phyloP scores from a whole-genome alignment of 2,888 invertebrate species.

The Coelopa pilipes region DNA sequence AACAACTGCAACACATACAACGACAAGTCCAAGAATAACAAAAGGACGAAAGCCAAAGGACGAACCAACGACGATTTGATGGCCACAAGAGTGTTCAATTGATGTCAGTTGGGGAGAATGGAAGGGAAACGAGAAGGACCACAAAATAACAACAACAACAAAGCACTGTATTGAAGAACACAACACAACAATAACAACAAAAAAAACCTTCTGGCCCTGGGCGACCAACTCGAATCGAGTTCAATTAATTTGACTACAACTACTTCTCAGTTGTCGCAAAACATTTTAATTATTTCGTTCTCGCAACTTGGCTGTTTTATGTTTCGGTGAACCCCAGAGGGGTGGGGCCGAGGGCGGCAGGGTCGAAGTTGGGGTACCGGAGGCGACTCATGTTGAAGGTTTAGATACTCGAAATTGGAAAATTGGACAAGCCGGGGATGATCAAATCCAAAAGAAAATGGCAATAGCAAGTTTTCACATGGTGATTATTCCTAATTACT shows the following conservation, averaged over 20 bases:
- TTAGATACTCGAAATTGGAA: no score
- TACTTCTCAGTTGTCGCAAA: slow-evolving; percentile 23
- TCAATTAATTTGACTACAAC: slow-evolving; percentile 31
- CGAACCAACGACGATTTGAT: background rate
- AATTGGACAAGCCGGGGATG: no score
- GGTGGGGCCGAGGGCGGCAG: no score
- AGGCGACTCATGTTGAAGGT: no score
- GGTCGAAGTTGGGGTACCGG: no score
- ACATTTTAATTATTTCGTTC: slow-evolving; percentile 28
- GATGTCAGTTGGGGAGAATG: no score
- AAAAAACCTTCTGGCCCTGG: background rate
- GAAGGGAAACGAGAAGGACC: no score
- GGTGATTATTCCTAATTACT: no score
- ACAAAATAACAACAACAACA: background rate
- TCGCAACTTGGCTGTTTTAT: no score
- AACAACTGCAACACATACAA: background rate
- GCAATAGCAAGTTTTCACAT: no score
- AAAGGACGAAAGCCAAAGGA: background rate
- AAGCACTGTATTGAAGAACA: background rate
- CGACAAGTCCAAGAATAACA: background rate
- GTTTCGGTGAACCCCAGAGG: no score
- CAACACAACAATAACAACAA: background rate
- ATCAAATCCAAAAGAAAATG: no score
- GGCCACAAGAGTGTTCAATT: background rate
- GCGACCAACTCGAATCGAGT: slow-evolving; percentile 27